phyloP scores from a whole-genome alignment of 2,113 vertebrate species.

The Corythornis vintsioides region DNA sequence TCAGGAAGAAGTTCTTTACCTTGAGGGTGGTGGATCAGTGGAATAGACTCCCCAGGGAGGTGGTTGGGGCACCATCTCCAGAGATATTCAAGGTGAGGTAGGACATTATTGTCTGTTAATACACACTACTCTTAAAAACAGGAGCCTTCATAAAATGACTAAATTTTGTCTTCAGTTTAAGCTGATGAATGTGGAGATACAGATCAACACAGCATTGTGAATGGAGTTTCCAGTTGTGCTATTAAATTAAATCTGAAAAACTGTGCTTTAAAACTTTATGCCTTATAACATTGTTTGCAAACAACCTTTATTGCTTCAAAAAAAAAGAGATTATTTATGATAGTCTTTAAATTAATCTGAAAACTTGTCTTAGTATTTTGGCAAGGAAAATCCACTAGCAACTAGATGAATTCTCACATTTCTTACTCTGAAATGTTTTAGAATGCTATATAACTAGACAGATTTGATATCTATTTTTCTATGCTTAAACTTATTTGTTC shows the following conservation, averaged over 20 bases:
- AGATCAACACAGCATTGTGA: neutral
- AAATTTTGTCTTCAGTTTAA: neutral
- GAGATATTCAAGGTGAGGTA: neutral
- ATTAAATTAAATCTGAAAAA: neutral
- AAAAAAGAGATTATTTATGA: neutral
- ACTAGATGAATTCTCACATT: neutral
- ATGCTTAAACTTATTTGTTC: neutral
- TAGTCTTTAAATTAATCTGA: neutral
- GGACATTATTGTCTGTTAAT: neutral
- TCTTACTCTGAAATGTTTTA: neutral
- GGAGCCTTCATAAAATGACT: neutral
- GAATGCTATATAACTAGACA: rapidly evolving
- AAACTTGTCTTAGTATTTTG: neutral
- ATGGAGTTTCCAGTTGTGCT: neutral
- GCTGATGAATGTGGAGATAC: neutral
- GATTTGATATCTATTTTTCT: neutral
- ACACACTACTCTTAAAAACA: neutral
- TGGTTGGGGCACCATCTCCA: no score
- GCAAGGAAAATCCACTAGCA: neutral
- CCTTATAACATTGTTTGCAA: neutral
- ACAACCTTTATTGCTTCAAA: neutral
- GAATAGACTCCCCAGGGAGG: no score
- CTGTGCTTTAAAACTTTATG: neutral
- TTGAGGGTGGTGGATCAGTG: no score
- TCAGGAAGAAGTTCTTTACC: no score